Evolutionary conservation across 2,888 invertebrate genomes (phyloP).

Genomic region (Teleogryllus oceanicus): DNA sequence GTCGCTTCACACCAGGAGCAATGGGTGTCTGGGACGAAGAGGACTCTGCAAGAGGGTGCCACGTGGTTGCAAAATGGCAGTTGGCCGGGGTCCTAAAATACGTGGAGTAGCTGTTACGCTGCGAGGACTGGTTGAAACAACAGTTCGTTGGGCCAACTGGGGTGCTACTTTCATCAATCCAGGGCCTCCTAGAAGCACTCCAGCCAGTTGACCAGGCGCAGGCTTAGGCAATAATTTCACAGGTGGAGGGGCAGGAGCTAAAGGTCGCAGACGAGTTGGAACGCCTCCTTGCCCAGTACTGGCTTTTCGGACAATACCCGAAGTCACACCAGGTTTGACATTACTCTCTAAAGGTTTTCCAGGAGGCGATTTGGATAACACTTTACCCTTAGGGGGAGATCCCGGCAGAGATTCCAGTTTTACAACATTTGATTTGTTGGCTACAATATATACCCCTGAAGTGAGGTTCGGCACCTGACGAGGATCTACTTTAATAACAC

Average conservation of each 20-base stretch:
- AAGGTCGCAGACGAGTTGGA: background rate
- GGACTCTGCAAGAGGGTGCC: conserved; percentile 24
- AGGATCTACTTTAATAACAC: conserved; percentile 70
- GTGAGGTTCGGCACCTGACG: conserved; percentile 64
- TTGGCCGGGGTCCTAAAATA: conserved; percentile 31
- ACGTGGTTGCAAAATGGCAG: conserved; percentile 23
- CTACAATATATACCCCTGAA: conserved; percentile 71
- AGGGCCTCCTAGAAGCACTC: background rate
- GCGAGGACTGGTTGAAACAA: background rate
- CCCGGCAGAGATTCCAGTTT: conserved; percentile 49
- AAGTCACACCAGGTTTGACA: conserved; percentile 24
- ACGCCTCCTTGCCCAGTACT: background rate
- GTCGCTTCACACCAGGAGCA: conserved; percentile 23
- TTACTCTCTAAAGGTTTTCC: background rate
- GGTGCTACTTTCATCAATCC: conserved; percentile 28
- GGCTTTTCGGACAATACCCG: conserved; percentile 29
- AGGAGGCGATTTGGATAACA: background rate
- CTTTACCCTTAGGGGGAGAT: conserved; percentile 20
- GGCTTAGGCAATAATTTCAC: conserved; percentile 18
- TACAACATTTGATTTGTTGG: conserved; percentile 70
- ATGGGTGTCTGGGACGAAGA: conserved; percentile 25
- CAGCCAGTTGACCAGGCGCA: background rate
- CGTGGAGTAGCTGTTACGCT: conserved; percentile 25
- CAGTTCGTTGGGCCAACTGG: background rate
- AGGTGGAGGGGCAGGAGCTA: background rate